phyloP scores from a whole-genome alignment of 1,140 invertebrate species.

The Ditylenchus dipsaci region DNA sequence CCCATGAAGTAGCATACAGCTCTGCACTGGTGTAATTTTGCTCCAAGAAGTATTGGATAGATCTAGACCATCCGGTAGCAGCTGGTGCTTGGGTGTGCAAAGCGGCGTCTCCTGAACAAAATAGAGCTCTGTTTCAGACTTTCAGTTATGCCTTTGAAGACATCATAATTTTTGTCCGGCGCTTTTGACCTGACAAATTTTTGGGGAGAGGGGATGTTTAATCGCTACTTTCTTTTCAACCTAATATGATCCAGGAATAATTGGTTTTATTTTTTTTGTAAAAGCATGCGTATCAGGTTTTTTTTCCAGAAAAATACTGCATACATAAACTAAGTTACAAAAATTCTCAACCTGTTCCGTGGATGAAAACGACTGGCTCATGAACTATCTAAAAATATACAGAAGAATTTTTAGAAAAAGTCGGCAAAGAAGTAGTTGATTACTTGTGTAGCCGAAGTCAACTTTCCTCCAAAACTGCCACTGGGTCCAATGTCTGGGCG shows the following conservation, averaged over 20 bases:
- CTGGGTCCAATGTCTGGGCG: conserved; percentile 55
- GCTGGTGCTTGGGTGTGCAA: conserved; percentile 55
- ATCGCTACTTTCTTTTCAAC: no score
- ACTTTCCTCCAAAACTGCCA: conserved; percentile 54
- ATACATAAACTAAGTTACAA: no score
- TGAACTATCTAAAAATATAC: conserved; percentile 34
- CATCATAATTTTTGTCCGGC: not conserved
- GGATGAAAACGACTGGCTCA: conserved; percentile 56
- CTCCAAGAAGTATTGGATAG: conserved; percentile 57
- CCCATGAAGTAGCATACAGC: conserved; percentile 57
- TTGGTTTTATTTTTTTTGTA: no score
- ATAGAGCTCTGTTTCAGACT: conserved; percentile 36
- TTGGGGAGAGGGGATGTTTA: no score
- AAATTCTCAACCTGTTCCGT: conserved; percentile 22
- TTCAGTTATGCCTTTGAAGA: not conserved
- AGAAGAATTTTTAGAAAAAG: not conserved
- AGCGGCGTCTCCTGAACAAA: conserved; percentile 45
- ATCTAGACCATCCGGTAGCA: conserved; percentile 51
- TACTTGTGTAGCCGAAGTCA: conserved; percentile 23
- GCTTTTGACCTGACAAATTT: no score
- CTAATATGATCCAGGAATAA: no score
- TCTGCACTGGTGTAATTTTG: conserved; percentile 54
- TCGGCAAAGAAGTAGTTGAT: not conserved
- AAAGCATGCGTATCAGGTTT: no score
- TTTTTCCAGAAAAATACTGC: no score